A percentile compares a stretch with the other conserved stretches of the same genome.
phyloP scores from a whole-genome alignment of 2,113 vertebrate genomes.

The Prolemur simus region DNA sequence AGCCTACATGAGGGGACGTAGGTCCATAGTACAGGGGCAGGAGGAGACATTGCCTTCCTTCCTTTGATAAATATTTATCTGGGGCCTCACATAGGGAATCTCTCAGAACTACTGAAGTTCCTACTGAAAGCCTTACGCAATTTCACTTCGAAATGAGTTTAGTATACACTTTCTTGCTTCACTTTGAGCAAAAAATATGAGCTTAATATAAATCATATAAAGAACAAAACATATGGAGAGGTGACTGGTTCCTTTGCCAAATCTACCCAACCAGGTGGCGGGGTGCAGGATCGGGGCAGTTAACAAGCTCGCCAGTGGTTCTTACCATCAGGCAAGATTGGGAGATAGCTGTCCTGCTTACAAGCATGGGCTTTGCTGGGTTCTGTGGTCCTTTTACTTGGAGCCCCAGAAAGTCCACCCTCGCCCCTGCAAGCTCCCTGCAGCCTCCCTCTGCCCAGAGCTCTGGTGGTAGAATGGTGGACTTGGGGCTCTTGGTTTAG shows the following conservation, averaged over 20 bases:
- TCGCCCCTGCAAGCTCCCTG: neutral
- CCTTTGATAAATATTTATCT: neutral
- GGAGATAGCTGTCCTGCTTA: neutral
- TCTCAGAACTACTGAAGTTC: neutral
- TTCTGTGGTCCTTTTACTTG: neutral
- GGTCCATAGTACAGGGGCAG: neutral
- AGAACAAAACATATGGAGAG: neutral
- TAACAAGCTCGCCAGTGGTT: neutral
- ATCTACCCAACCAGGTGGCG: neutral
- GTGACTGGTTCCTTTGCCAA: neutral
- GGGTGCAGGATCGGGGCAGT: neutral
- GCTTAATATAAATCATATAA: neutral
- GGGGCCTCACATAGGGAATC: neutral
- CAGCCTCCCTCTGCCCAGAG: neutral
- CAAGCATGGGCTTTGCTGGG: neutral
- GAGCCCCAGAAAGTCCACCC: neutral
- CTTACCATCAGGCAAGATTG: neutral
- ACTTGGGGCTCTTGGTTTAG: neutral
- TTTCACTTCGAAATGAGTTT: neutral
- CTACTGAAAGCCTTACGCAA: neutral
- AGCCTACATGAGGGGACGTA: neutral
- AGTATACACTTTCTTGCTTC: neutral
- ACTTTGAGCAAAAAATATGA: neutral
- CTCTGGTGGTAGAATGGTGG: neutral
- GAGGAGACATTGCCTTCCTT: neutral